phyloP scores from a whole-genome alignment of 1,140 invertebrate genomes.

The Musca domestica region DNA sequence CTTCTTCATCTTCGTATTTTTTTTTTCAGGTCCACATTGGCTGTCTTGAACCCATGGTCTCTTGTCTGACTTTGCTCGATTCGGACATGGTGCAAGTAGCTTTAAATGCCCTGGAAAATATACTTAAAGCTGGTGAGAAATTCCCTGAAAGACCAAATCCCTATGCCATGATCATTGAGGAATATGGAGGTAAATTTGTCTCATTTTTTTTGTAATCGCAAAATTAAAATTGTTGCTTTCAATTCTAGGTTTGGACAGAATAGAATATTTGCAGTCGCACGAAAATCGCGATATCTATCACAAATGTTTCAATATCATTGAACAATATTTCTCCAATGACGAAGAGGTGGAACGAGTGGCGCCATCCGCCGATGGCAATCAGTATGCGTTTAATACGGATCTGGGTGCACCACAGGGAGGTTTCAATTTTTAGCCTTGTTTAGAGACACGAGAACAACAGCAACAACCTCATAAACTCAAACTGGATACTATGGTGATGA shows the following conservation, averaged over 20 bases:
- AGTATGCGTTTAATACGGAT: conserved; percentile 73
- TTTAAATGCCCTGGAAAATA: conserved; percentile 94
- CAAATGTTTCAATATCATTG: conserved; percentile 94
- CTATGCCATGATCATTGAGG: conserved; percentile 89
- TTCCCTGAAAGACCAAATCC: conserved; percentile 76
- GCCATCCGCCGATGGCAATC: conserved; percentile 75
- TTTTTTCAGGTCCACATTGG: conserved; percentile 55
- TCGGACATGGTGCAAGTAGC: conserved; percentile 97
- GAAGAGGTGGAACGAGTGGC: conserved; percentile 83
- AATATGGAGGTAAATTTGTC: conserved; percentile 82
- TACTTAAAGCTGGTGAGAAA: conserved; percentile 87
- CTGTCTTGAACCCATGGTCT: conserved; percentile 93
- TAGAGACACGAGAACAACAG: no score
- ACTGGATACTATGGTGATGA: not conserved
- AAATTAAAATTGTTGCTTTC: conserved; percentile 60
- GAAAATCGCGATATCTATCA: conserved; percentile 96
- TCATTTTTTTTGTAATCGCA: conserved; percentile 72
- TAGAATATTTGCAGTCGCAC: conserved; percentile 95
- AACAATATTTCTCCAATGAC: conserved; percentile 89
- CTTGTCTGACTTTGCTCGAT: conserved; percentile 91
- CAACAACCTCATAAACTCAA: no score
- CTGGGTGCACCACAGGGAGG: conserved; percentile 73
- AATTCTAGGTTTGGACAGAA: conserved; percentile 86
- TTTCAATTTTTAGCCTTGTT: conserved; percentile 69
- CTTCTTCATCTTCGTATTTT: conserved; percentile 22